Evolutionary conservation across 2,113 vertebrate species (phyloP).

Genomic region (Lagenorhynchus albirostris): DNA sequence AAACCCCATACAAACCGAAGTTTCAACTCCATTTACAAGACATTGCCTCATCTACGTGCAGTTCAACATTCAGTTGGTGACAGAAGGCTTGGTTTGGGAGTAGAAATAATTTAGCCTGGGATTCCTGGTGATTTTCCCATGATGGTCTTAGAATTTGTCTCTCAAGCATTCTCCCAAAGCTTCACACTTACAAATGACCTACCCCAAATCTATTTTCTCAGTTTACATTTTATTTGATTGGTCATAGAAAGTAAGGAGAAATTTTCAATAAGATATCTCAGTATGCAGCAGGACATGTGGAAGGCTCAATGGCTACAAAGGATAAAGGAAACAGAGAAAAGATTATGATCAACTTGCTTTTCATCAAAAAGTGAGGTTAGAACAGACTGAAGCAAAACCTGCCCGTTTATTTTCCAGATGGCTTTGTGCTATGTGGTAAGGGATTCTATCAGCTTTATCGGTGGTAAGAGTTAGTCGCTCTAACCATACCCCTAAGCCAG

Average conservation of each 20-base stretch:
- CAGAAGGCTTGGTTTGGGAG: neutral
- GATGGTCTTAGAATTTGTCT: neutral
- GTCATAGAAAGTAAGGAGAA: neutral
- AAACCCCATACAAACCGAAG: neutral
- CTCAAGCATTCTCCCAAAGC: neutral
- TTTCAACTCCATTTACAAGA: neutral
- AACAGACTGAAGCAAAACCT: neutral
- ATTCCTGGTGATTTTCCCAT: neutral
- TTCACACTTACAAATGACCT: neutral
- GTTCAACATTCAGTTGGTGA: neutral
- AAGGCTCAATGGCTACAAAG: neutral
- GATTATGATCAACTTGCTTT: neutral
- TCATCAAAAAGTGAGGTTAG: neutral
- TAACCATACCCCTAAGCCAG: neutral
- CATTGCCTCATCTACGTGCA: neutral
- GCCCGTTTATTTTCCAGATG: neutral
- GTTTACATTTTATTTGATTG: constrained; percentile 11
- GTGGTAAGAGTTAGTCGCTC: neutral
- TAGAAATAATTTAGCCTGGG: neutral
- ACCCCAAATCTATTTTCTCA: neutral
- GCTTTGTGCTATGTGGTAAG: neutral
- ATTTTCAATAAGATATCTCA: neutral
- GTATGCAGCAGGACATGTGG: neutral
- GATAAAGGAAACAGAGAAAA: constrained; percentile 7
- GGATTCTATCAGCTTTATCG: neutral